phyloP scores from a whole-genome alignment of 1,140 invertebrate species.

The Odontomachus brunneus region DNA sequence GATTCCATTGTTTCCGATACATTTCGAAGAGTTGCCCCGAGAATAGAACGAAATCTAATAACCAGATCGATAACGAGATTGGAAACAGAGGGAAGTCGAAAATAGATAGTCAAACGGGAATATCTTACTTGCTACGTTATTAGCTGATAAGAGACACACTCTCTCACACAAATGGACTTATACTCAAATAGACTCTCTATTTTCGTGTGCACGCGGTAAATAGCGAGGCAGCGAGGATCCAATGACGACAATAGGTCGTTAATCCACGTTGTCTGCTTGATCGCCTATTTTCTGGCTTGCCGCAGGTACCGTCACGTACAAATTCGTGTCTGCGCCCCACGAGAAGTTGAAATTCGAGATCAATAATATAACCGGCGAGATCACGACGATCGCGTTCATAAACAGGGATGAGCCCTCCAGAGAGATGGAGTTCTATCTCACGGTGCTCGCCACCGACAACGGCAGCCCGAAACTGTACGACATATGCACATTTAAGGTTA shows the following conservation, averaged over 20 bases:
- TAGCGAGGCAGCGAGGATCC: background rate
- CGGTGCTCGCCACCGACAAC: constrained; percentile 94
- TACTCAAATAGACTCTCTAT: too few relatives aligned
- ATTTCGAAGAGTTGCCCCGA: background rate
- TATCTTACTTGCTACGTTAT: constrained; percentile 9
- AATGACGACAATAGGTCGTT: too few relatives aligned
- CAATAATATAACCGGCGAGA: constrained; percentile 90
- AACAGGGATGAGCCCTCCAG: constrained; percentile 94
- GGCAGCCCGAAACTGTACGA: constrained; percentile 93
- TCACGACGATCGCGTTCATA: constrained; percentile 90
- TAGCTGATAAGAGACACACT: background rate
- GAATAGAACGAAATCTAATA: background rate
- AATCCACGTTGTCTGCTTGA: too few relatives aligned
- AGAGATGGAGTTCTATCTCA: constrained; percentile 93
- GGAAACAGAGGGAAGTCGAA: too few relatives aligned
- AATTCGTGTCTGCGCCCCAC: constrained; percentile 90
- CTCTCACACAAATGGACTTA: too few relatives aligned
- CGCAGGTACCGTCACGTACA: constrained; percentile 90
- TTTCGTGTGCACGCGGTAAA: background rate
- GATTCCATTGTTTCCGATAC: background rate
- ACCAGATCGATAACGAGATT: background rate
- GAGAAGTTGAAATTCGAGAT: constrained; percentile 92
- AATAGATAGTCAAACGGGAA: background rate
- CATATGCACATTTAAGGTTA: constrained; percentile 94
- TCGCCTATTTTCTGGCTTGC: constrained; percentile 20